These are phyloP conservation scores for Salvelinus sp. DNA, from an alignment of 2,113 vertebrate genomes.

Conservation along the genomic window DNA sequence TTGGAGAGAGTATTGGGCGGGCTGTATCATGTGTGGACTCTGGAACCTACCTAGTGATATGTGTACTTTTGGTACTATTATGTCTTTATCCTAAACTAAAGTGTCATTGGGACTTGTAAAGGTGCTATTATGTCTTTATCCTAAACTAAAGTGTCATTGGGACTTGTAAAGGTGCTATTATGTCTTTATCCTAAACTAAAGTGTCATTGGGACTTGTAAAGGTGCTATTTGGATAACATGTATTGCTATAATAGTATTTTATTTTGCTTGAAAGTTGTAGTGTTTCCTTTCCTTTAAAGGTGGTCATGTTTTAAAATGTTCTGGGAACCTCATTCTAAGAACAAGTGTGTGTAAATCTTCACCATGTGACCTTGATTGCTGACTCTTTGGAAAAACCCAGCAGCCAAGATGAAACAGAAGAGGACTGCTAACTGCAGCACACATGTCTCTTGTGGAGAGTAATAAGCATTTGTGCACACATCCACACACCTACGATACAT, in stretches of 20 bases:
- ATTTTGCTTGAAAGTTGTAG: neutral
- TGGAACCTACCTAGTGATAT: neutral
- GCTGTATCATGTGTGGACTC: no score
- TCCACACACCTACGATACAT: neutral
- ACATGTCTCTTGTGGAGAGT: neutral
- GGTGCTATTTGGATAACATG: neutral
- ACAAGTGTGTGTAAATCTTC: constrained; percentile 15
- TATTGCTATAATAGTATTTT: neutral
- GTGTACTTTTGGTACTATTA: no score
- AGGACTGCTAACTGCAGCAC: neutral
- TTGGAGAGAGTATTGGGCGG: no score
- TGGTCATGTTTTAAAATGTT: constrained; percentile 21
- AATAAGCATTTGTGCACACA: neutral
- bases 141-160: neutral
- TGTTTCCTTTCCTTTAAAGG: neutral
- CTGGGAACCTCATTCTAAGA: constrained; percentile 34
- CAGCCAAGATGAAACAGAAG: constrained; percentile 37
- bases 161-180: neutral
- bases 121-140: no score
- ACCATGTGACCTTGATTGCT: constrained; percentile 19
- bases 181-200: no score
- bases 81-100: no score
- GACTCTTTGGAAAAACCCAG: constrained; percentile 41
- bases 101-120: no score
- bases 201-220: neutral